Base-by-base conservation (phyloP, 2,113 vertebrate species). In the Gopherus evgoodei region DNA sequence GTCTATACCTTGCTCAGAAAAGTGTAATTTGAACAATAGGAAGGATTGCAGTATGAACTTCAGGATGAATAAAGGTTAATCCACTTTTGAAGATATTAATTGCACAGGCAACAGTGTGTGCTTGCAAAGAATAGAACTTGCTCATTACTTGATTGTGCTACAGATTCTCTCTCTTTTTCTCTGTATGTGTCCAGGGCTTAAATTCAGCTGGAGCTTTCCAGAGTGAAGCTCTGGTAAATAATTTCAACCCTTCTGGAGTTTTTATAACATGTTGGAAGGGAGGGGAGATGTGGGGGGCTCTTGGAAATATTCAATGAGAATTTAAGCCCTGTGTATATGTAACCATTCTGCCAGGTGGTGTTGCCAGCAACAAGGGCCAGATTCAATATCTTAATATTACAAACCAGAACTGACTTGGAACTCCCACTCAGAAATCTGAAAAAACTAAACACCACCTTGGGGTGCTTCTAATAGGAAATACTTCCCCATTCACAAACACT, bases 51-150 rank as follows among this genome's bases (percentile, higher is more conserved):
- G 38, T 47, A 54, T 85, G n/a, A 38, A 11, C 42, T 88, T 17
- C 56, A 86, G 21, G 65, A 59, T 8, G 52, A 91, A 29, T 8
- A 31, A 50, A 56, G 72, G 25, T 2, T 47, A 81, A 44, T 72
- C 44, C 38, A 62, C 16, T 27, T 54, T 25, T 12, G 79, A 72
- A 65, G 35, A 12, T 1, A 11, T 16, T 38, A 12, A 82, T n/a
- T 83, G 44, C 72, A n/a, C 4, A 21, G 56, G 35, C 16, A 65
- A 81, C 14, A 0, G 0, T 80, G 62, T 27, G 42, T 47, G 75
- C 3, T 0, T 2, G n/a, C 0, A 1, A 31, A 7, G 42, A 50
- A 50, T 29, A 89, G 21, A 83, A 81, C 1, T 5, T 82, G 27
- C 24, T 7, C 75, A 86, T 47, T 4, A 56, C 27, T 0, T 2